Evolutionary conservation across 92 coral and sea anemone species (phyloP).

Genomic region (Zoanthus sociatus): DNA sequence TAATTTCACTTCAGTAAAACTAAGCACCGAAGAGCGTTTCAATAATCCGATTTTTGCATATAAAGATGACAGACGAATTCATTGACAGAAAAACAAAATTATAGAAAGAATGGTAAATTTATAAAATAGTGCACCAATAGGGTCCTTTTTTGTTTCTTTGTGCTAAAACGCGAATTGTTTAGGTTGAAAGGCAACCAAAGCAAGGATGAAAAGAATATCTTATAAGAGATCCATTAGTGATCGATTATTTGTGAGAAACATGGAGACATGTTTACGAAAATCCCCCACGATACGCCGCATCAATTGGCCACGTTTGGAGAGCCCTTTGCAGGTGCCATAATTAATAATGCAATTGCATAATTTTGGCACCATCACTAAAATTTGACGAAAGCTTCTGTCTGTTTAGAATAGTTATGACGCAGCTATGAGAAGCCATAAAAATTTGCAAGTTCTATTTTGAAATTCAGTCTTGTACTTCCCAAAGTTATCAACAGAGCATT

Average conservation of each 20-base stretch:
- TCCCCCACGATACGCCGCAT: background rate
- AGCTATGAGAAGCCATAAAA: background rate
- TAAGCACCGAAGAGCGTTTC: background rate
- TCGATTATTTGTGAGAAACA: background rate
- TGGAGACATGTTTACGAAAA: slow-evolving; percentile 13
- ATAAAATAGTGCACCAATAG: background rate
- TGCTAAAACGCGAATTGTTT: background rate
- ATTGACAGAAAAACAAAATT: background rate
- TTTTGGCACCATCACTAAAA: background rate
- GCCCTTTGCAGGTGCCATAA: slow-evolving; percentile 21
- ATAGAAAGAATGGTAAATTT: background rate
- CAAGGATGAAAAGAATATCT: background rate
- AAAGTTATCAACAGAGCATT: background rate
- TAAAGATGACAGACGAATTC: background rate
- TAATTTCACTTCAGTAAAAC: background rate
- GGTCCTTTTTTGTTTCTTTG: background rate
- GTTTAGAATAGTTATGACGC: background rate
- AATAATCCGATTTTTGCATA: background rate
- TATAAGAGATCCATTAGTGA: slow-evolving; percentile 5
- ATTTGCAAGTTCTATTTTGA: background rate
- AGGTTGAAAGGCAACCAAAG: slow-evolving; percentile 15
- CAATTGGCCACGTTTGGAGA: background rate
- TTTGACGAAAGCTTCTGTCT: background rate
- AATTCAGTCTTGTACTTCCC: background rate
- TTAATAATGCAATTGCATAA: background rate